These are phyloP conservation scores for Athripsodes cinereus DNA, from an alignment of 2,888 invertebrate species.

Conservation along the genomic window DNA sequence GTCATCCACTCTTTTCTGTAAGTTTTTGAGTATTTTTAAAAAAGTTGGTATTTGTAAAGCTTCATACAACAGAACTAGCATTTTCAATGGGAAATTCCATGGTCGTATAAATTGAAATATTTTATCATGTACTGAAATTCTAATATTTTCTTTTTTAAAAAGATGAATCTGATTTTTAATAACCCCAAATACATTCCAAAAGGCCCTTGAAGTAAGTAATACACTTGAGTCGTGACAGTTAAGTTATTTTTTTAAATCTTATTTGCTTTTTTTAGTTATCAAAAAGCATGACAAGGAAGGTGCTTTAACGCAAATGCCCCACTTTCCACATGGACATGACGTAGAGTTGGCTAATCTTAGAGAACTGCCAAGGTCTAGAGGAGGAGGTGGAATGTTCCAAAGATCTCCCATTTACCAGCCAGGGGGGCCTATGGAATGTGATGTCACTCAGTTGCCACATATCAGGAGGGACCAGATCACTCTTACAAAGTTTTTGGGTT, in stretches of 20 bases:
- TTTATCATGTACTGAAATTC: too few relatives aligned
- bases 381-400: slow-evolving; percentile 51
- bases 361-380: slow-evolving; percentile 58
- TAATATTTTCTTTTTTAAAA: too few relatives aligned
- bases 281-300: slow-evolving; percentile 66
- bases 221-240: neutral
- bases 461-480: slow-evolving; percentile 82
- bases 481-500: slow-evolving; percentile 82
- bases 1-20: too few relatives aligned
- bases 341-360: slow-evolving; percentile 81
- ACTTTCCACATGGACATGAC: slow-evolving; percentile 56
- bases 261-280: slow-evolving; percentile 47
- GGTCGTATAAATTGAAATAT: too few relatives aligned
- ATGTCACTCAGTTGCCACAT: slow-evolving; percentile 76
- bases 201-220: too few relatives aligned
- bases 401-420: slow-evolving; percentile 75
- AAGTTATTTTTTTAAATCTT: too few relatives aligned
- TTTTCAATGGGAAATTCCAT: too few relatives aligned
- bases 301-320: slow-evolving; percentile 43
- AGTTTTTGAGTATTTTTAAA: too few relatives aligned
- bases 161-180: too few relatives aligned
- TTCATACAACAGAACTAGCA: too few relatives aligned
- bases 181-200: neutral
- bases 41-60: too few relatives aligned
- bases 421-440: slow-evolving; percentile 63